These are phyloP conservation scores for Ectobius pallidus DNA, from an alignment of 2,888 invertebrate genomes.

Conservation along the genomic window DNA sequence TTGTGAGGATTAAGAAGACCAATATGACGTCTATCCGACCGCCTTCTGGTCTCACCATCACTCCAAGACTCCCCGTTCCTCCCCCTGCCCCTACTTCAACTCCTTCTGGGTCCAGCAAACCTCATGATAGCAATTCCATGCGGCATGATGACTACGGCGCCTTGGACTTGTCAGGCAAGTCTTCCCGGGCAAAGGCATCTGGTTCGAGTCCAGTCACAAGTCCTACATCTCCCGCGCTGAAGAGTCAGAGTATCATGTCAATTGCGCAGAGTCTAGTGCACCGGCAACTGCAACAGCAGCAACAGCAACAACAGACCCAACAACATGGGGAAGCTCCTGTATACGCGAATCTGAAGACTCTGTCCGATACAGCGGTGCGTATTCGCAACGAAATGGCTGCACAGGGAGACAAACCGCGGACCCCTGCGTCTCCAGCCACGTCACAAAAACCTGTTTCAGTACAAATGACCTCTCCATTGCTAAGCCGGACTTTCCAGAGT, in stretches of 20 bases:
- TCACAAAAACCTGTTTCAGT: slow-evolving; percentile 3
- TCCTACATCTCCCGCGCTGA: neutral
- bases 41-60: slow-evolving; percentile 45
- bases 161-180: slow-evolving; percentile 60
- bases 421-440: neutral
- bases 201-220: neutral
- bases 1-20: slow-evolving; percentile 58
- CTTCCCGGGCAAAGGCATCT: slow-evolving; percentile 46
- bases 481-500: too few species aligned
- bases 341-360: slow-evolving; percentile 60
- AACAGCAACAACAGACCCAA: too few species aligned
- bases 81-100: slow-evolving; percentile 48
- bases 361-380: slow-evolving; percentile 53
- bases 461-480: too few species aligned
- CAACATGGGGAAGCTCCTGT: slow-evolving; percentile 29
- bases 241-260: slow-evolving; percentile 43
- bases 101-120: neutral
- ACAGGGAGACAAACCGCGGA: slow-evolving; percentile 26
- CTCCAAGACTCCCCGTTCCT: slow-evolving; percentile 50
- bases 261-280: slow-evolving; percentile 46
- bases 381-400: slow-evolving; percentile 50
- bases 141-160: slow-evolving; percentile 60
- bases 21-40: slow-evolving; percentile 45
- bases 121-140: slow-evolving; percentile 42
- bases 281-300: slow-evolving; percentile 44